These are phyloP conservation scores for Asarcornis scutulata DNA, from an alignment of 2,113 vertebrate species.

Conservation along the genomic window DNA sequence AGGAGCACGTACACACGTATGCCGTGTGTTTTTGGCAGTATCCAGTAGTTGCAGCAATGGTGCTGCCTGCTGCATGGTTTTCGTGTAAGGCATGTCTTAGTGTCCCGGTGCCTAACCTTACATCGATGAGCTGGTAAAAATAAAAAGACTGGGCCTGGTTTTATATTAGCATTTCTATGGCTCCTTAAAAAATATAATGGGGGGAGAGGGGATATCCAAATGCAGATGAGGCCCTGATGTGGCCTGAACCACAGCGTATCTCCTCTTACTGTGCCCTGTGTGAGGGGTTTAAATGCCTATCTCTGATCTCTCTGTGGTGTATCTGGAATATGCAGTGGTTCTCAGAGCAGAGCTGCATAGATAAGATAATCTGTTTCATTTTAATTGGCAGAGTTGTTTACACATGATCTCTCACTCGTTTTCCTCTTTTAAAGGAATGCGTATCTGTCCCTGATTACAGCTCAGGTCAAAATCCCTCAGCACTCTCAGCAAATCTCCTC, in stretches of 20 bases:
- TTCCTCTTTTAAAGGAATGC: slow-evolving; percentile 41
- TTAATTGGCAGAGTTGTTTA: slow-evolving; percentile 69
- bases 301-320: background rate
- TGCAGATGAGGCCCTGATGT: accelerated
- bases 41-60: background rate
- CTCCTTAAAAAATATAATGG: background rate
- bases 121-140: background rate
- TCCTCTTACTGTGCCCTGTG: background rate
- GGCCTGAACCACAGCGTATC: background rate
- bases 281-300: background rate
- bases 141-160: background rate
- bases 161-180: background rate
- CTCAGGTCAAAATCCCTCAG: slow-evolving; percentile 67
- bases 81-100: background rate
- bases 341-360: slow-evolving; percentile 4
- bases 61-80: background rate
- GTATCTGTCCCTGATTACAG: slow-evolving; percentile 54
- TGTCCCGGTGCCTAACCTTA: background rate
- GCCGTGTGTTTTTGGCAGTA: background rate
- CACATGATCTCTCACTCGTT: slow-evolving; percentile 50
- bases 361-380: slow-evolving; percentile 57
- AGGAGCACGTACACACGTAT: accelerated
- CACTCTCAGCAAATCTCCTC: slow-evolving; percentile 63
- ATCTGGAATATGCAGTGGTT: background rate
- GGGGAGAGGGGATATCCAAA: accelerated